Conservation (phyloP, 2,888 invertebrate genomes). For the Scaptomyza flava region DNA sequence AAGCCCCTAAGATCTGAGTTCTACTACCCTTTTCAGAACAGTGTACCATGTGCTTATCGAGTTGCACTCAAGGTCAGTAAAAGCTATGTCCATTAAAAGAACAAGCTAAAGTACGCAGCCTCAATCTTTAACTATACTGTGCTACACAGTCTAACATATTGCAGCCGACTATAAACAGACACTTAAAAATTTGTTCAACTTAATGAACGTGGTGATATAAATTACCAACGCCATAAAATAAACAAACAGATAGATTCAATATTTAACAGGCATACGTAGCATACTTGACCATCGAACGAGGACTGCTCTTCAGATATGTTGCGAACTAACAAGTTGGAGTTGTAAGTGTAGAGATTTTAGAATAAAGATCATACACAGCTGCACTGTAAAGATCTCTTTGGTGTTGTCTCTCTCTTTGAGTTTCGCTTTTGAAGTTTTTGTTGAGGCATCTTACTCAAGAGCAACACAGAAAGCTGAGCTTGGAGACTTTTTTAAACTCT, state of each 20-base stretch:
- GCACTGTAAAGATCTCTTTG: not conserved
- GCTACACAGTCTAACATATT: not conserved
- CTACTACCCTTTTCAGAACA: not conserved
- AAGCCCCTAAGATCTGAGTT: not conserved
- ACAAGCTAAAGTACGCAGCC: not conserved
- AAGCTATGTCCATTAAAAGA: not conserved
- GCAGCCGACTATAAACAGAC: not conserved
- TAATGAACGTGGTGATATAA: constrained; percentile 3
- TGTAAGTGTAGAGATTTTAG: constrained; percentile 5
- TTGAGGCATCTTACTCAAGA: constrained; percentile 1
- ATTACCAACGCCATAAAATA: not conserved
- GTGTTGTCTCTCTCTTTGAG: not conserved
- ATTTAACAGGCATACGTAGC: not conserved
- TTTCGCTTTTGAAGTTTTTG: not conserved
- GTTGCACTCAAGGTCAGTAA: not conserved
- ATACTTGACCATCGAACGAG: not conserved
- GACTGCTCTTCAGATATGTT: not conserved
- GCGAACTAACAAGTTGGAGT: constrained; percentile 4
- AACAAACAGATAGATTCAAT: not conserved
- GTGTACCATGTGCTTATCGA: not conserved
- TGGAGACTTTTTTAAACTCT: not conserved
- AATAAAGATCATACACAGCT: not conserved
- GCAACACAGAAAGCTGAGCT: not conserved
- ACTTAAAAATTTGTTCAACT: constrained; percentile 6
- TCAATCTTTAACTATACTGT: not conserved